phyloP scores from a whole-genome alignment of 2,888 invertebrate species.

The Thelaira solivaga region DNA sequence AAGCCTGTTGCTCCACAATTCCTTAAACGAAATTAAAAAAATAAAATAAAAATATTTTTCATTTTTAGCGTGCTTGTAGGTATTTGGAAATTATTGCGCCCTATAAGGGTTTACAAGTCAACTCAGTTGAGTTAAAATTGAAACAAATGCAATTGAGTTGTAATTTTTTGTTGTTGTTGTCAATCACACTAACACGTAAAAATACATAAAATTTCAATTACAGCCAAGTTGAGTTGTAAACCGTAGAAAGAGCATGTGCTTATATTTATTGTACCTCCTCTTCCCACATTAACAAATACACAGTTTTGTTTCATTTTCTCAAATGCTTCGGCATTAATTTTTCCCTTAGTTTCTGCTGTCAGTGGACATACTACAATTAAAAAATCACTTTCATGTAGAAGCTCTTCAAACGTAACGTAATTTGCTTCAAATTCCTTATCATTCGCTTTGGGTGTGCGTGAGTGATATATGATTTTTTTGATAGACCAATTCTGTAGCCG shows the following conservation, averaged over 20 bases:
- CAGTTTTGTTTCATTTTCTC: constrained; percentile 85
- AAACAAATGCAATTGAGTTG: no score
- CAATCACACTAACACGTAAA: no score
- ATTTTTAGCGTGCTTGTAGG: no score
- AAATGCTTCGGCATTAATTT: constrained; percentile 84
- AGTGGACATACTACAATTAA: constrained; percentile 83
- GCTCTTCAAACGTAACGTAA: constrained; percentile 81
- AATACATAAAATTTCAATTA: no score
- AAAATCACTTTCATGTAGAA: constrained; percentile 85
- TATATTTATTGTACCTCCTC: constrained; percentile 78
- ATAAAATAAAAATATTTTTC: no score
- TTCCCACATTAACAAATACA: constrained; percentile 85
- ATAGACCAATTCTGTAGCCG: constrained; percentile 86
- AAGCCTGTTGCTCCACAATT: constrained; percentile 88
- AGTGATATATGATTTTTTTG: constrained; percentile 84
- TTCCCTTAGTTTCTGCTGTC: constrained; percentile 81
- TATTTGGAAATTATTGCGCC: no score
- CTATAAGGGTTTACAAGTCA: no score
- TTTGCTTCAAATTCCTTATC: constrained; percentile 78
- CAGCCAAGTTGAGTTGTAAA: no score
- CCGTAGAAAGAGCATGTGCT: no score
- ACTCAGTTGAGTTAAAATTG: no score
- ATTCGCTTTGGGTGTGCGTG: constrained; percentile 81
- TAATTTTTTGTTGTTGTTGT: no score
- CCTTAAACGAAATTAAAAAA: constrained; percentile 72